These are phyloP conservation scores for Drosophila ezoana DNA, from an alignment of 2,888 invertebrate species.

Conservation along the genomic window DNA sequence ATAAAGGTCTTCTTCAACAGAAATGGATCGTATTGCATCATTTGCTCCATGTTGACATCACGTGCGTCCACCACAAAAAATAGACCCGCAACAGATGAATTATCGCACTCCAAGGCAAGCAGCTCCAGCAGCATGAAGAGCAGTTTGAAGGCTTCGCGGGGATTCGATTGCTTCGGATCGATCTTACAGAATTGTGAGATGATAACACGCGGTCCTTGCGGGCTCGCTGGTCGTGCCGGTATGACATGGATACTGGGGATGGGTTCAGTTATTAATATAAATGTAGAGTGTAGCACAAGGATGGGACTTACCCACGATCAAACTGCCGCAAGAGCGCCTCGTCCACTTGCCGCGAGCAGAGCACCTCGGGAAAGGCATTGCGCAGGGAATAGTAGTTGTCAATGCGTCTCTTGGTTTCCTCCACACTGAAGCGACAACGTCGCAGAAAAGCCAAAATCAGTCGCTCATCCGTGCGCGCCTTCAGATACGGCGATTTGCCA, in stretches of 20 bases:
- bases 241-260: conserved; percentile 69
- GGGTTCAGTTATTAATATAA: not conserved
- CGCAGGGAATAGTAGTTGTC: conserved; percentile 74
- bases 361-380: conserved; percentile 72
- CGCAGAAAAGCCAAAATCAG: conserved; percentile 73
- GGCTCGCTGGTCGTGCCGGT: conserved; percentile 58
- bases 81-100: conserved; percentile 69
- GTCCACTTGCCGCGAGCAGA: conserved; percentile 62
- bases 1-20: conserved; percentile 71
- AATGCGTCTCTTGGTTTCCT: conserved; percentile 75
- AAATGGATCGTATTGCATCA: conserved; percentile 74
- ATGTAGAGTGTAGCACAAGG: not conserved
- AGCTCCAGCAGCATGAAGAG: conserved; percentile 78
- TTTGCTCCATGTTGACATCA: conserved; percentile 76
- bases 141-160: conserved; percentile 76
- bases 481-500: conserved; percentile 68
- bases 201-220: conserved; percentile 65
- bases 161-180: conserved; percentile 68
- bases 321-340: conserved; percentile 63
- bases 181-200: conserved; percentile 76
- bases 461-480: conserved; percentile 61
- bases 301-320: conserved; percentile 64
- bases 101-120: conserved; percentile 72
- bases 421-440: conserved; percentile 70
- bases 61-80: conserved; percentile 73